Conservation (phyloP, 2,113 vertebrate genomes). For the Platichthys flesus region DNA sequence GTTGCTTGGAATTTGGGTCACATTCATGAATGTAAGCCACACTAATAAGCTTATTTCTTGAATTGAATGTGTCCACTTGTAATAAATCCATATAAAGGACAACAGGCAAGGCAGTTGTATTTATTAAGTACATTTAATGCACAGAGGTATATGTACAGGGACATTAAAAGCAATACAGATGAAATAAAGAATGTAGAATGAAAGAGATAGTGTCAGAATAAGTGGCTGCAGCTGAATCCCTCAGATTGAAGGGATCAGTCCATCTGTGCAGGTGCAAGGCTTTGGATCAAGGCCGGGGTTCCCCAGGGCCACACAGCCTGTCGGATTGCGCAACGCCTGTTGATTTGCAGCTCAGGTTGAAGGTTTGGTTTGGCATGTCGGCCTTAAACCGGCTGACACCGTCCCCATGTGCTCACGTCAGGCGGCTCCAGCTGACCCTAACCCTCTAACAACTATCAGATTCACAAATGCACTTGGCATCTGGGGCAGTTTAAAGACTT, state of each 20-base stretch:
- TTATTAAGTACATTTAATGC: no score
- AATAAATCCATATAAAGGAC: no score
- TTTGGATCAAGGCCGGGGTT: conserved; percentile 3
- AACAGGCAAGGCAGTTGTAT: no score
- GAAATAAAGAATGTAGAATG: no score
- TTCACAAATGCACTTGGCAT: not conserved
- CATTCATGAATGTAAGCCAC: no score
- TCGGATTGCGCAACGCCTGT: conserved; percentile 1
- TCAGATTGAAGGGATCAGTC: conserved; percentile 5
- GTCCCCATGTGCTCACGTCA: not conserved
- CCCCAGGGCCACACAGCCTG: conserved; percentile 25
- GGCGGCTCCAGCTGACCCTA: not conserved
- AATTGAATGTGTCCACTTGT: no score
- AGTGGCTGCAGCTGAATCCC: no score
- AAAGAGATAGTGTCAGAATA: no score
- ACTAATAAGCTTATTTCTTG: no score
- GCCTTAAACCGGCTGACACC: conserved; percentile 30
- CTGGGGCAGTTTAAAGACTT: not conserved
- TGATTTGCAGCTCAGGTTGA: conserved; percentile 25
- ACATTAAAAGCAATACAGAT: no score
- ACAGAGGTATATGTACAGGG: no score
- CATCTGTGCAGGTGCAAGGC: conserved; percentile 23
- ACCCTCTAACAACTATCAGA: not conserved
- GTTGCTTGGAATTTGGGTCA: no score
- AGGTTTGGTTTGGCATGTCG: conserved; percentile 13